Base-by-base conservation (phyloP, 92 coral and sea anemone genomes). In the Hydrozoanthus gracilis region DNA sequence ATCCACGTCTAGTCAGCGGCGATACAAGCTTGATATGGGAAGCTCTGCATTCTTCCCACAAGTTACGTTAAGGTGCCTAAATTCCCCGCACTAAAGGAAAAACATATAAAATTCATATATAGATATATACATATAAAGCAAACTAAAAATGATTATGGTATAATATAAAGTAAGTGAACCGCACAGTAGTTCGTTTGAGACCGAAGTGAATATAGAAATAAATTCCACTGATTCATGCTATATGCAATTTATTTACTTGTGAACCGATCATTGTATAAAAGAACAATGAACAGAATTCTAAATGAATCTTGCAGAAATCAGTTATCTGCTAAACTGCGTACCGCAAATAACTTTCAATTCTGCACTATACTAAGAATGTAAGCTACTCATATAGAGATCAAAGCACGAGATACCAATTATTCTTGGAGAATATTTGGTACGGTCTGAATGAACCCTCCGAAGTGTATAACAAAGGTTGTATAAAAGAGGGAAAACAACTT, bases 11-110 rank as follows among this genome's bases (percentile, higher is more conserved):
- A 71, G 76, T 71, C 76, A 71, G 52, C 76, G 50, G 76, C 51
- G 76, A 44, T 71, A 46, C 16, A 3, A 44, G 76, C 51, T 71
- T 71, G 76, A 71, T 71, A 52, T 71, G 52, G 86, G 35, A 49
- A 73, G 55, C 55, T 56, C 86, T 55, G 73, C 55, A 16, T 10
- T 62, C 86, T 4, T 77, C 45, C 69, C 17, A 45, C 86, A 80
- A 52, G 86, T 54, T 20, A 58, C 71, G 51, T 73, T 80, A 15
- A 80, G 71, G 86, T 80, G 86, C 58, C 86, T 56, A 39, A 56
- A 58, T 48, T 82, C 86, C 72, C 86, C 73, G n/a, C 76, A 82
- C 76, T 82, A 62, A 62, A 44, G 35, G 51, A 20, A 55, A 49
- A 82, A 62, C 15, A 82, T 20, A 82, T 39, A 49, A n/a, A n/a